Conservation (phyloP, 1,140 invertebrate genomes). For the Schlechtendalia chinensis region DNA sequence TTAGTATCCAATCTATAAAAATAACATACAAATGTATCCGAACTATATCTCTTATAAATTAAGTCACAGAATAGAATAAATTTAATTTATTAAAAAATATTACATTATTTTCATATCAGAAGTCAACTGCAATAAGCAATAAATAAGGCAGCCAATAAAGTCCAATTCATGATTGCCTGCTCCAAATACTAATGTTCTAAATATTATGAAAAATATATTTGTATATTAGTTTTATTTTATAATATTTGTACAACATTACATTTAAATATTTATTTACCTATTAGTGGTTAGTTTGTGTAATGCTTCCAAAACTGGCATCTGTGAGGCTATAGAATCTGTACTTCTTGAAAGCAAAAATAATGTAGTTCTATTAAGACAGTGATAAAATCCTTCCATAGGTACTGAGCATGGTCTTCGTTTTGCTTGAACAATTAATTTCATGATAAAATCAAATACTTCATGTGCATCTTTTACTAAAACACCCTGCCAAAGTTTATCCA, state of each 20-base stretch:
- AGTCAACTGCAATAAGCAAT: slow-evolving; percentile 91
- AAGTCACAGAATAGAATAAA: slow-evolving; percentile 32
- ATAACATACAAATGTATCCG: slow-evolving; percentile 35
- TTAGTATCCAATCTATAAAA: slow-evolving; percentile 64
- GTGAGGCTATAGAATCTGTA: slow-evolving; percentile 83
- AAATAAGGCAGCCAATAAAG: slow-evolving; percentile 92
- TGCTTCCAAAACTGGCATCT: slow-evolving; percentile 88
- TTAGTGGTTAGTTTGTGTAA: slow-evolving; percentile 89
- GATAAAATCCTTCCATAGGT: slow-evolving; percentile 81
- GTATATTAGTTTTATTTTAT: slow-evolving; percentile 10
- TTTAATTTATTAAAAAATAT: slow-evolving; percentile 51
- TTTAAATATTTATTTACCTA: slow-evolving; percentile 56
- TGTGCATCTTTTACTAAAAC: slow-evolving; percentile 84
- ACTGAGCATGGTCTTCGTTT: slow-evolving; percentile 74
- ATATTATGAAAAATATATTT: slow-evolving; percentile 24
- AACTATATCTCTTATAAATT: slow-evolving; percentile 28
- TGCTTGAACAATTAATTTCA: slow-evolving; percentile 85
- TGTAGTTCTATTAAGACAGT: slow-evolving; percentile 90
- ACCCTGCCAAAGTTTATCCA: slow-evolving; percentile 96
- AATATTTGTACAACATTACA: not conserved
- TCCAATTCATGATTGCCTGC: slow-evolving; percentile 92
- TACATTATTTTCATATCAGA: slow-evolving; percentile 81
- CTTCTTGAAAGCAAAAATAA: slow-evolving; percentile 89
- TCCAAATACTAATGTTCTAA: slow-evolving; percentile 82
- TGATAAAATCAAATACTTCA: slow-evolving; percentile 93